Evolutionary conservation across 92 coral and sea anemone species (phyloP), one percentile per base, ranked within the genome.

Genomic region (Epizoanthus stellaris): DNA sequence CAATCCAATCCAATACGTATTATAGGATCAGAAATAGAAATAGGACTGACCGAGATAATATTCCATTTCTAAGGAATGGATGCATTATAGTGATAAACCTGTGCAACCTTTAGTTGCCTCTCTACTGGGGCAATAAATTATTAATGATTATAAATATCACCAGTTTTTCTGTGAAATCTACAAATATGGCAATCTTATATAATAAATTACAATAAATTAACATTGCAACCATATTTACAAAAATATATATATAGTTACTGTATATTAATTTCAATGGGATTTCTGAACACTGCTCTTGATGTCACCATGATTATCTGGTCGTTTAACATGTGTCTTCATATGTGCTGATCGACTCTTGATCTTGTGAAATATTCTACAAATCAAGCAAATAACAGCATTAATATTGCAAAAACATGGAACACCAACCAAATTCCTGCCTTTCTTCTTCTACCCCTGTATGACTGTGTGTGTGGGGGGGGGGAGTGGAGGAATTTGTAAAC

Each of bases 281-380:
- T 79, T 79, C 21, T 20, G 40, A 23, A 79, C 71, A 62, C 83
- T 34, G 76, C 42, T 53, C 86, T 82, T 82, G 20, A 25, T 71
- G 7, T 92, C 91, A 43, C 84, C 91, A 56, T 96, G 96, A 36
- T 95, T 93, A 61, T 94, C 98, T 1, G 95, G 95, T 57, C 98
- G 85, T 67, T 96, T 96, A 54, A 96, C 98, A 83, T 96, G 98
- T 15, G 98, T 96, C 81, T 96, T 96, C 98, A 96, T 96, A 90
- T 96, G 98, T 2, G 98, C 98, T 15, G 98, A 96, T 63, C 98
- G 94, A 76, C 98, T 96, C 86, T 96, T 96, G 75, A 96, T 94
- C 85, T 96, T 96, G 90, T 94, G 98, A 89, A 96, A 96, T 53
- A 96, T 91, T 91, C 98, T 96, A 76, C 42, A 75, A 76, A 80